Conservation (phyloP, 2,797 vertebrate species). For the Sciurus carolinensis region DNA sequence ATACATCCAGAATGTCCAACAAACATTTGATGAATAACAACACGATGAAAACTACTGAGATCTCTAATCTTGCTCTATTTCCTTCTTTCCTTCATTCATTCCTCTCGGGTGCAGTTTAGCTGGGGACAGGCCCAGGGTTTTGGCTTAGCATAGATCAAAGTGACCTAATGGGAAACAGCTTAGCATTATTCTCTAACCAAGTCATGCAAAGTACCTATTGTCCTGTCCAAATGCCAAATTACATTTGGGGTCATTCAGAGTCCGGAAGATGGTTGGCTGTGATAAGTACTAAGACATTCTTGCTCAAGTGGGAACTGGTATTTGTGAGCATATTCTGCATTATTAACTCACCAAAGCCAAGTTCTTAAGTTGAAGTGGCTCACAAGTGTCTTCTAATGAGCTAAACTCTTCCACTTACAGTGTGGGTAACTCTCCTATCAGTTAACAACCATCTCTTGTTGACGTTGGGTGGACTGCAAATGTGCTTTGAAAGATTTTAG, state of each 20-base stretch:
- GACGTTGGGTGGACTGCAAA: not conserved
- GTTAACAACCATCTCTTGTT: not conserved
- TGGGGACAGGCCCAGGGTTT: constrained; percentile 59
- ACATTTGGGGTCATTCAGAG: constrained; percentile 71
- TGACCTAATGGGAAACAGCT: constrained; percentile 71
- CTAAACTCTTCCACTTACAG: not conserved
- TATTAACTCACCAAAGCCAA: constrained; percentile 68
- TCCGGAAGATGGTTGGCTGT: constrained; percentile 68
- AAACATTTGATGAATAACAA: constrained; percentile 43
- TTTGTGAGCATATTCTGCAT: not conserved
- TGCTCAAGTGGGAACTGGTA: constrained; percentile 74
- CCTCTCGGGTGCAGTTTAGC: constrained; percentile 49
- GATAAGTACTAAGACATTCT: constrained; percentile 80
- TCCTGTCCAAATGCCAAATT: constrained; percentile 73
- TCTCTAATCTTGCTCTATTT: not conserved
- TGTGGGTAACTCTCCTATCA: not conserved
- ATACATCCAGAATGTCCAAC: not conserved
- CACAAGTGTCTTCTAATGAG: constrained; percentile 61
- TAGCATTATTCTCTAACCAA: constrained; percentile 66
- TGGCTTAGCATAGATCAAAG: constrained; percentile 65
- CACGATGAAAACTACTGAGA: not conserved
- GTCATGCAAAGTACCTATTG: constrained; percentile 73
- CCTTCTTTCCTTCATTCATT: not conserved
- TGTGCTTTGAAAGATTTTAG: constrained; percentile 13
- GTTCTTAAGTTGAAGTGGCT: constrained; percentile 50